Conservation (phyloP, 1,140 invertebrate species). For the Bombyx mori region ASM3026992v2 NC_085131.1:6271501-6272000, state of each 20-base stretch:
- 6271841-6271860: slow-evolving; percentile 71
- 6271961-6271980: slow-evolving; percentile 27
- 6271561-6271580: too few species aligned
- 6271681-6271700: too few species aligned
- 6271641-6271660: too few species aligned
- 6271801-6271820: slow-evolving; percentile 64
- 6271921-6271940: slow-evolving; percentile 31
- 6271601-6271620: too few species aligned
- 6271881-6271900: slow-evolving; percentile 61
- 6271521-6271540: too few species aligned
- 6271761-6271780: slow-evolving; percentile 53
- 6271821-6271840: slow-evolving; percentile 67
- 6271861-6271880: slow-evolving; percentile 70
- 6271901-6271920: slow-evolving; percentile 62
- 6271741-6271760: slow-evolving; percentile 16
- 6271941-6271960: slow-evolving; percentile 24
- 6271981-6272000: slow-evolving; percentile 23
- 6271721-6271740: too few species aligned
- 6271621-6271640: too few species aligned
- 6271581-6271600: too few species aligned
- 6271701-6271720: too few species aligned
- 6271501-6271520: too few species aligned
- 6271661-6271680: too few species aligned
- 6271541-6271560: too few species aligned
- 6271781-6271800: slow-evolving; percentile 58